Percentiles rank a stretch among this genome's conserved stretches.
Conservation (phyloP, 1,140 invertebrate species). For the Atopsyche davidsoni region DNA sequence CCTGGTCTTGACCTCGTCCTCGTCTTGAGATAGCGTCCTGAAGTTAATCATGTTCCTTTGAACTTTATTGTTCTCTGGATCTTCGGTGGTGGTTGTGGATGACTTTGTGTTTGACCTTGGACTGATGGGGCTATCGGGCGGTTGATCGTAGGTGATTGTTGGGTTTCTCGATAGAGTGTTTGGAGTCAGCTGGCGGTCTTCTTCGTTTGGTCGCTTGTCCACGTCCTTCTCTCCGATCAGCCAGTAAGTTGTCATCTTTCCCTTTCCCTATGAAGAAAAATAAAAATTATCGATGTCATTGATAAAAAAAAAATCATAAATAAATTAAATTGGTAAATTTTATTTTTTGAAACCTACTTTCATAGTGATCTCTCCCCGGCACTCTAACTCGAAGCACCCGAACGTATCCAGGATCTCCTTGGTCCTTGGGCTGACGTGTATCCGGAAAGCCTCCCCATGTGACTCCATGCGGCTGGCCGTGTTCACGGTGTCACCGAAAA, state of each 20-base stretch:
- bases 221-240: slow-evolving; percentile 61
- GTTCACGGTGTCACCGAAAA: slow-evolving; percentile 93
- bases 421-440: slow-evolving; percentile 92
- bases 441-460: slow-evolving; percentile 84
- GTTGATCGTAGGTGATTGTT: slow-evolving; percentile 27
- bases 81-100: background rate
- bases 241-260: slow-evolving; percentile 86
- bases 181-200: slow-evolving; percentile 7
- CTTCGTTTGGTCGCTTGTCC: slow-evolving; percentile 3
- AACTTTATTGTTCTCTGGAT: slow-evolving; percentile 5
- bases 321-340: too few relatives aligned
- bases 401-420: slow-evolving; percentile 86
- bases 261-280: slow-evolving; percentile 64
- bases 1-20: slow-evolving; percentile 17
- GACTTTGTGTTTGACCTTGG: slow-evolving; percentile 15
- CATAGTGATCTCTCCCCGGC: slow-evolving; percentile 87
- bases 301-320: background rate
- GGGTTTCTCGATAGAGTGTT: slow-evolving; percentile 24
- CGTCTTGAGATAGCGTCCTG: slow-evolving; percentile 20
- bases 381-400: slow-evolving; percentile 79
- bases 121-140: slow-evolving; percentile 26
- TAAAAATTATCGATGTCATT: background rate
- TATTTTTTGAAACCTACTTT: slow-evolving; percentile 74
- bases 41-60: slow-evolving; percentile 1
- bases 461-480: slow-evolving; percentile 93